These are phyloP conservation scores for Syngnathus rostellatus DNA, from an alignment of 2,797 vertebrate species.

Conservation along the genomic window DNA sequence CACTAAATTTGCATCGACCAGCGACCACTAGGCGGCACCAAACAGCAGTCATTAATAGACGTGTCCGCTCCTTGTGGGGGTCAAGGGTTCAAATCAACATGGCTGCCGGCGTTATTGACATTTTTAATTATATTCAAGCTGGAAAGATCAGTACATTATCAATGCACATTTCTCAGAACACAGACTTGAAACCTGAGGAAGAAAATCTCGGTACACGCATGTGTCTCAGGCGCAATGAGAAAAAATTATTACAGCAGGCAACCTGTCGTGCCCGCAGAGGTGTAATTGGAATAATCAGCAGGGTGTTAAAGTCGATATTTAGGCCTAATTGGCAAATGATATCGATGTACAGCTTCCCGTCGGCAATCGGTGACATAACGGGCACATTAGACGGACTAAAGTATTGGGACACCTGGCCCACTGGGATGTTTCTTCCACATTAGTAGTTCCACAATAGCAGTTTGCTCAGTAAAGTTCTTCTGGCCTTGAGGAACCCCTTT, in stretches of 20 bases:
- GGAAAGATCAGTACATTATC: no score
- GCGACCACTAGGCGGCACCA: background rate
- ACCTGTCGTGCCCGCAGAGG: slow-evolving; percentile 22
- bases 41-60: no score
- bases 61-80: no score
- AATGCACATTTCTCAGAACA: no score
- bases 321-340: slow-evolving; percentile 47
- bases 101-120: no score
- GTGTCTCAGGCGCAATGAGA: slow-evolving; percentile 4
- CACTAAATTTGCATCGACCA: no score
- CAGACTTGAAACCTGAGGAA: background rate
- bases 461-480: no score
- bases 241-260: slow-evolving; percentile 26
- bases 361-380: slow-evolving; percentile 20
- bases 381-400: background rate
- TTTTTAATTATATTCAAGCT: no score
- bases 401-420: background rate
- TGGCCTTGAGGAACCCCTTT: background rate
- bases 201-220: slow-evolving; percentile 15
- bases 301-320: slow-evolving; percentile 27
- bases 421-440: no score
- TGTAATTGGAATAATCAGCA: slow-evolving; percentile 51
- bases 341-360: slow-evolving; percentile 35
- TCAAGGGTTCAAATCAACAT: no score
- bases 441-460: no score